Evolutionary conservation across 2,888 invertebrate genomes (phyloP).

Genomic region (Cosmia trapezina): DNA sequence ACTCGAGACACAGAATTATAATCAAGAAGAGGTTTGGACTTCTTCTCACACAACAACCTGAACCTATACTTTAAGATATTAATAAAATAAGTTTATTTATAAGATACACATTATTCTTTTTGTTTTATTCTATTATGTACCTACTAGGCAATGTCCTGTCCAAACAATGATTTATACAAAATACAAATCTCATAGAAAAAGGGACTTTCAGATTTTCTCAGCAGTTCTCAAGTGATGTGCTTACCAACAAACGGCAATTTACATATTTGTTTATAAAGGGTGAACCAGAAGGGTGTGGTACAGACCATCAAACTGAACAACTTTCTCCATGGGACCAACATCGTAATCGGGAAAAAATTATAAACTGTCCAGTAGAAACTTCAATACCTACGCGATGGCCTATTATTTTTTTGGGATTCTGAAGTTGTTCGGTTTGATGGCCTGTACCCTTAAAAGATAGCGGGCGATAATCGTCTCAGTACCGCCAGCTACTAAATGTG

Average conservation of each 20-base stretch:
- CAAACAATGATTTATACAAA: not conserved
- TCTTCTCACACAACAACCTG: conserved; percentile 95
- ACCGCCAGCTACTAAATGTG: no score
- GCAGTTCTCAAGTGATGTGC: not conserved
- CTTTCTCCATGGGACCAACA: no score
- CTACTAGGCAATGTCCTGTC: not conserved
- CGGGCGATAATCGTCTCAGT: no score
- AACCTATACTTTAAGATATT: conserved; percentile 84
- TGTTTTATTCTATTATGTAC: conserved; percentile 25
- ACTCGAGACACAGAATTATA: conserved; percentile 96
- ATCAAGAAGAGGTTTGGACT: conserved; percentile 97
- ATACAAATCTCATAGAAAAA: not conserved
- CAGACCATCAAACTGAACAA: no score
- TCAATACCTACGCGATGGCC: no score
- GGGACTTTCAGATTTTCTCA: not conserved
- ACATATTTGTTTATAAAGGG: no score
- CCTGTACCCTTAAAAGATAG: no score
- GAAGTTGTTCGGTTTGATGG: no score
- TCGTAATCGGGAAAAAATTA: no score
- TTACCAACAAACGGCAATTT: not conserved
- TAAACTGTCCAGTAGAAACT: no score
- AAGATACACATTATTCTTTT: conserved; percentile 34
- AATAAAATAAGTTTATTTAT: conserved; percentile 49
- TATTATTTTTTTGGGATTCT: no score
- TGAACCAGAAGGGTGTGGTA: no score